Percentiles rank a stretch among this genome's conserved stretches.
These are phyloP conservation scores for Alfaro cultratus DNA, from an alignment of 2,797 vertebrate genomes.

Conservation along the genomic window DNA sequence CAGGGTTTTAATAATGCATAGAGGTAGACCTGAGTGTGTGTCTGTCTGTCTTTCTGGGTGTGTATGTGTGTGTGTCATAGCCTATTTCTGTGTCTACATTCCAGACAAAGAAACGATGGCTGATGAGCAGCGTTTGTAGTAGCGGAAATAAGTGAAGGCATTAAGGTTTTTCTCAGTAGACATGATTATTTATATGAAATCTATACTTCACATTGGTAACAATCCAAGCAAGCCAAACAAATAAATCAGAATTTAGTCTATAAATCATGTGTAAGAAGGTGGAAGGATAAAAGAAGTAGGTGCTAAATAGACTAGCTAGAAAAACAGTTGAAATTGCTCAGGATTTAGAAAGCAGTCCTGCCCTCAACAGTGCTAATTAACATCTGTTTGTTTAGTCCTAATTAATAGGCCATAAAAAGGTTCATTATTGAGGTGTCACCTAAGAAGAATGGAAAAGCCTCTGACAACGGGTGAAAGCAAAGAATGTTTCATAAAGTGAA, in stretches of 20 bases:
- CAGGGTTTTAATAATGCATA: conserved; percentile 73
- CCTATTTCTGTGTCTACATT: conserved; percentile 10
- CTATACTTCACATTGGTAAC: neutral
- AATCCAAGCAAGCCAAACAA: neutral
- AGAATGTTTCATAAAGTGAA: neutral
- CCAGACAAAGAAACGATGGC: conserved; percentile 42
- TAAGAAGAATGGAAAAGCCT: neutral
- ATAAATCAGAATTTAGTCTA: neutral
- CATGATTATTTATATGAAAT: neutral
- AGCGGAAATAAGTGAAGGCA: neutral
- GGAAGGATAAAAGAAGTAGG: neutral
- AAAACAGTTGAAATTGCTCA: neutral
- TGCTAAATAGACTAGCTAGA: neutral
- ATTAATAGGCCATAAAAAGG: neutral
- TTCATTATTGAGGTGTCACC: neutral
- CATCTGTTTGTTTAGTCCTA: neutral
- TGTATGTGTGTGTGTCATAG: conserved; percentile 19
- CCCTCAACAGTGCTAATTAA: neutral
- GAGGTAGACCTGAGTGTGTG: conserved; percentile 14
- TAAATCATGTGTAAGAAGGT: neutral
- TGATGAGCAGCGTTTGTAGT: neutral
- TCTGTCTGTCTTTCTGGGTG: conserved; percentile 17
- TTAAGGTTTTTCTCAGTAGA: neutral
- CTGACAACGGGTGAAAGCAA: neutral
- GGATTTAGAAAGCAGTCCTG: neutral